A percentile compares a stretch with the other conserved stretches of the same genome.
Evolutionary conservation across 1,140 invertebrate species (phyloP).

Genomic region (Lasioglossum albipes): DNA sequence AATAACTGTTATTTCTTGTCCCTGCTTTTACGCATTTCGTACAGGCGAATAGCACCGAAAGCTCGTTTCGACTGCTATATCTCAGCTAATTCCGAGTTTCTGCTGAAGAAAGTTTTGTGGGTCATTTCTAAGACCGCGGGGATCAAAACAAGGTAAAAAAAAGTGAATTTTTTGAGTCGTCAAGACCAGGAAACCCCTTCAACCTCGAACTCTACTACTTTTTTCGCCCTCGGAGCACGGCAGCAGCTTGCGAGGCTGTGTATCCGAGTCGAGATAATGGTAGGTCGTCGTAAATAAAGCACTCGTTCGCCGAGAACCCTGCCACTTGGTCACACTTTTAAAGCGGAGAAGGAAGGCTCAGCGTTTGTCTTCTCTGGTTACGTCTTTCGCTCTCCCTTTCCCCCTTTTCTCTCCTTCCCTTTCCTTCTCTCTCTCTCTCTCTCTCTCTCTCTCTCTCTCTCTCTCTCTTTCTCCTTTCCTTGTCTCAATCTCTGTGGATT

Average conservation of each 20-base stretch:
- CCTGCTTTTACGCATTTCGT: too few species aligned
- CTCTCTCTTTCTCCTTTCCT: neutral
- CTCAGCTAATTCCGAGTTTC: too few species aligned
- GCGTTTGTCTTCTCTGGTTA: constrained; percentile 50
- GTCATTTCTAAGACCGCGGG: too few species aligned
- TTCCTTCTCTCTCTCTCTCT: too few species aligned
- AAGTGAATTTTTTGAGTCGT: too few species aligned
- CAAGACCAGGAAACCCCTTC: too few species aligned
- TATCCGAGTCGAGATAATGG: constrained; percentile 41
- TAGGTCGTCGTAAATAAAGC: constrained; percentile 49
- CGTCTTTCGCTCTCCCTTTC: neutral
- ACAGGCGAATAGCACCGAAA: too few species aligned
- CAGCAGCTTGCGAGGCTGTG: constrained; percentile 10
- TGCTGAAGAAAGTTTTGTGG: too few species aligned
- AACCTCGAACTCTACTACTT: neutral
- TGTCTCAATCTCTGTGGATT: constrained; percentile 14
- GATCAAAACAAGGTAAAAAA: too few species aligned
- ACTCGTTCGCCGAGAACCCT: constrained; percentile 32
- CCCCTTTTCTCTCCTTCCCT: neutral
- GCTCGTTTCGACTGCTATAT: too few species aligned
- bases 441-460: neutral
- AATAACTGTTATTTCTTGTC: too few species aligned
- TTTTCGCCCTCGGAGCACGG: neutral
- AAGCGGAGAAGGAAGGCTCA: constrained; percentile 10
- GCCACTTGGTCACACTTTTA: constrained; percentile 36